Evolutionary conservation across 2,797 vertebrate genomes (phyloP).

Genomic region (Pteropus rufus): DNA sequence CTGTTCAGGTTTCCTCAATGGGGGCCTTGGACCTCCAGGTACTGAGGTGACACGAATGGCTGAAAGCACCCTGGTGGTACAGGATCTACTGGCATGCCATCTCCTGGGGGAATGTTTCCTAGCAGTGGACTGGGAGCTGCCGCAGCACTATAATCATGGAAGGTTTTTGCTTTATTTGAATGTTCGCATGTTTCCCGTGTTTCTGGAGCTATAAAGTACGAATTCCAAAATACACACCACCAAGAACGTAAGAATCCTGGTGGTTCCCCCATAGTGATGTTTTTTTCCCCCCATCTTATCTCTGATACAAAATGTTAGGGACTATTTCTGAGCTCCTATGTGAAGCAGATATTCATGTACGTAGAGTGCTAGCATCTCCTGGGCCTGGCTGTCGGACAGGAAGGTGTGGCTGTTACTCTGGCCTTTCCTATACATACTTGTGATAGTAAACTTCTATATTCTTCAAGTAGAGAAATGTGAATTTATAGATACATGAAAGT

Average conservation of each 20-base stretch:
- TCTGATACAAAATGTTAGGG: too few species aligned
- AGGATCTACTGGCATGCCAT: conserved; percentile 96
- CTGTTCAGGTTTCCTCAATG: too few species aligned
- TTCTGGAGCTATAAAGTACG: conserved; percentile 90
- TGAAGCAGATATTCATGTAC: too few species aligned
- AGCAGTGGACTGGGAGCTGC: conserved; percentile 95
- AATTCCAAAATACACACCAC: conserved; percentile 89
- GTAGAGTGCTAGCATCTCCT: conserved; percentile 83
- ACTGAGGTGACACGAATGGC: too few species aligned
- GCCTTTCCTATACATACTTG: conserved; percentile 98
- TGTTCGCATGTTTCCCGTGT: conserved; percentile 91
- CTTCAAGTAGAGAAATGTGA: neutral
- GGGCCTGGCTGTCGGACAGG: conserved; percentile 95
- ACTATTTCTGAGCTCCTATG: too few species aligned
- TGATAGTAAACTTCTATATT: conserved; percentile 64
- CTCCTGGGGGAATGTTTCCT: conserved; percentile 95
- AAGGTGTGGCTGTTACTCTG: conserved; percentile 91
- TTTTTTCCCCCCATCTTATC: neutral
- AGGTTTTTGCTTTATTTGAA: conserved; percentile 92
- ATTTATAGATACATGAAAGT: neutral
- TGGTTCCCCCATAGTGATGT: neutral
- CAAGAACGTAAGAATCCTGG: neutral
- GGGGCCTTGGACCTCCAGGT: too few species aligned
- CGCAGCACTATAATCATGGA: conserved; percentile 93
- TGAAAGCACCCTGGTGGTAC: conserved; percentile 97